phyloP scores from a whole-genome alignment of 2,888 invertebrate genomes.

The Cacoxenus indagator region DNA sequence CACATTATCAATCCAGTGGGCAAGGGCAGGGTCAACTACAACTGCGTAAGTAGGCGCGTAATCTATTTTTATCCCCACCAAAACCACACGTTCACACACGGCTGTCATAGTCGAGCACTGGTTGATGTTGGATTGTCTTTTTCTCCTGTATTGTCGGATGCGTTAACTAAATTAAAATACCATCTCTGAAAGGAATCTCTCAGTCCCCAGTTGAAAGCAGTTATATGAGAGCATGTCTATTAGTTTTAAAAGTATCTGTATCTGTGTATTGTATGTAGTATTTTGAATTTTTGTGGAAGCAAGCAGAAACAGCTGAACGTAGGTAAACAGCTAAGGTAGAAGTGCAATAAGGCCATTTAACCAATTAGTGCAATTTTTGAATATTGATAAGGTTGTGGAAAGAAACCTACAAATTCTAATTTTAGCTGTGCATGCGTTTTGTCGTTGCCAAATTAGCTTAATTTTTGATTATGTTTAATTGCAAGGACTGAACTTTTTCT shows the following conservation, averaged over 20 bases:
- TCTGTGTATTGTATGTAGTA: not conserved
- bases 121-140: constrained; percentile 32
- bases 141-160: constrained; percentile 47
- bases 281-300: not conserved
- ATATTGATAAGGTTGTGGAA: not conserved
- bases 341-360: constrained; percentile 10
- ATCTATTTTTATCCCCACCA: not conserved
- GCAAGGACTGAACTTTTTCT: constrained; percentile 19
- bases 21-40: constrained; percentile 46
- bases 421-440: constrained; percentile 23
- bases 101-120: not conserved
- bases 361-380: constrained; percentile 1
- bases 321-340: not conserved
- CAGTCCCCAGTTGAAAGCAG: constrained; percentile 5
- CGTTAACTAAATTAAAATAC: not conserved
- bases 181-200: not conserved
- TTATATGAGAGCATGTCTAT: no score
- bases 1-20: constrained; percentile 40
- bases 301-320: not conserved
- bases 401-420: not conserved
- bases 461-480: constrained; percentile 40
- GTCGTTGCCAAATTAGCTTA: constrained; percentile 63
- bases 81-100: not conserved
- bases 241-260: not conserved
- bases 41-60: constrained; percentile 51